A percentile compares a stretch with the other conserved stretches of the same genome.
phyloP scores from a whole-genome alignment of 2,797 vertebrate species.

The Manis javanica region DNA sequence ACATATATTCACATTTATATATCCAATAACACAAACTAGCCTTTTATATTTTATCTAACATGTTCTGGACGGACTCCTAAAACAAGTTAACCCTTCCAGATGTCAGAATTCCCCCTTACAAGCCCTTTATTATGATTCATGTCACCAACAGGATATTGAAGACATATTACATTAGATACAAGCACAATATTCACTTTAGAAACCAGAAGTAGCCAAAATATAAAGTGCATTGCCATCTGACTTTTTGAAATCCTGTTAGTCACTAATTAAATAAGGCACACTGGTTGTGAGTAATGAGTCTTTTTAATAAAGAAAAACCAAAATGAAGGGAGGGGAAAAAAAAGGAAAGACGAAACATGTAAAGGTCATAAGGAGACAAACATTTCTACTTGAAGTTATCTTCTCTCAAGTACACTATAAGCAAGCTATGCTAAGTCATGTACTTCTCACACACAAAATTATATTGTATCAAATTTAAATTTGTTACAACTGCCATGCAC shows the following conservation, averaged over 20 bases:
- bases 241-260: conserved; percentile 56
- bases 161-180: conserved; percentile 39
- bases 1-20: background rate
- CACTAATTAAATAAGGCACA: background rate
- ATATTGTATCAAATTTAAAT: conserved; percentile 87
- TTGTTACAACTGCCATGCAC: conserved; percentile 85
- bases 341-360: conserved; percentile 70
- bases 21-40: conserved; percentile 25
- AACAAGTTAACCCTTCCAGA: conserved; percentile 61
- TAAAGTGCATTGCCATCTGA: background rate
- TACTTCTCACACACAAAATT: conserved; percentile 83
- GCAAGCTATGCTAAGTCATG: conserved; percentile 82
- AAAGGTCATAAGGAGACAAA: conserved; percentile 83
- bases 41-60: conserved; percentile 31
- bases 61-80: conserved; percentile 62
- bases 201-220: conserved; percentile 64
- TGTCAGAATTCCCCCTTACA: conserved; percentile 4
- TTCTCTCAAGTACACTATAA: conserved; percentile 81
- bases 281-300: conserved; percentile 12
- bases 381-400: conserved; percentile 77
- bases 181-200: conserved; percentile 60
- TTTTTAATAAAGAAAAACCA: conserved; percentile 51
- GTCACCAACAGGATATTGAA: conserved; percentile 17
- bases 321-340: conserved; percentile 30
- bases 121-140: conserved; percentile 30